Base-by-base conservation (phyloP, 2,113 vertebrate species). In the Myrmecobius fasciatus region DNA sequence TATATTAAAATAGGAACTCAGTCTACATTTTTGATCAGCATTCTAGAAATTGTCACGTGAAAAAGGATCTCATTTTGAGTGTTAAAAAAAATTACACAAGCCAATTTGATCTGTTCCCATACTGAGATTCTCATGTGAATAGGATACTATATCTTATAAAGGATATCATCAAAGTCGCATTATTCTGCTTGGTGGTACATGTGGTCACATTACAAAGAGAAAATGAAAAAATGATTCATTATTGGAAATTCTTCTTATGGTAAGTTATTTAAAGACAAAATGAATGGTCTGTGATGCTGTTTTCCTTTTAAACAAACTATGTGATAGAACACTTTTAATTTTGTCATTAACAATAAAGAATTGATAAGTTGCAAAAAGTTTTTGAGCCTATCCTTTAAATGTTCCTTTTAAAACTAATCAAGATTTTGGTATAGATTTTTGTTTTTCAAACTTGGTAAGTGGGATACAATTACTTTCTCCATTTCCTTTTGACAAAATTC, bases 241-340 rank as follows among this genome's bases (percentile, higher is more conserved):
- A 97, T 90, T 0, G 56, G 36, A 49, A 91, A 54, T 47, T 92
- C 52, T 48, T 91, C 56, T 92, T 94, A 89, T 94, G 93, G 96
- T 97, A 56, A 97, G 95, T 96, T 97, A 93, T 96, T 96, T 94
- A 95, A 47, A 94, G 96, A 96, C 92, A 95, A 96, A 75, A 56
- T 54, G 95, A 90, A 52, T 53, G 9, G 96, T 93, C 56, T 56
- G 46, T 46, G 75, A 96, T 83, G 36, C 88, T 94, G 92, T 92
- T 46, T 53, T 17, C 48, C 31, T 91, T 96, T 97, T 91, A 96
- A n/a, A 94, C 92, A 92, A 93, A 24, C 52, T 97, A 95, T 90
- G 53, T 9, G 36, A 7, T 7, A n/a, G 36, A 5, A 17, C 53
- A 17, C 48, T 93, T 95, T 93, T 95, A 51, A 92, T 91, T 94